phyloP scores from a whole-genome alignment of 2,888 invertebrate genomes.

The Helicoverpa assulta region DNA sequence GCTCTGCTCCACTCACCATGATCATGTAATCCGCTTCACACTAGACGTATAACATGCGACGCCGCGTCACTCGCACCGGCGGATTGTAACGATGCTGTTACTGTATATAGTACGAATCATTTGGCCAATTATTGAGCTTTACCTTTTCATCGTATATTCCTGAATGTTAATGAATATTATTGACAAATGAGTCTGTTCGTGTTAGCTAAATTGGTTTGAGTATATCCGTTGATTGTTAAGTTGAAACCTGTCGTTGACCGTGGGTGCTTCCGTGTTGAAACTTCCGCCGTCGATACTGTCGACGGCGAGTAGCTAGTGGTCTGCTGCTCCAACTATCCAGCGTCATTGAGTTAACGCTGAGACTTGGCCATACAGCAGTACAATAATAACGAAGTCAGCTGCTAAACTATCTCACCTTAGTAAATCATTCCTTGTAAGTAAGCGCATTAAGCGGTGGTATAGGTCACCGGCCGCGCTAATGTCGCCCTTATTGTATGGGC shows the following conservation, averaged over 20 bases:
- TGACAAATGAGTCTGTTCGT: constrained; percentile 10
- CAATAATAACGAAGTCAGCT: no score
- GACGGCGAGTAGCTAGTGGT: background rate
- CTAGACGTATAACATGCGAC: background rate
- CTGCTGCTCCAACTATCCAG: background rate
- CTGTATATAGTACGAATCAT: constrained; percentile 58
- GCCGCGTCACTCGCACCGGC: background rate
- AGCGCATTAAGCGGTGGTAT: no score
- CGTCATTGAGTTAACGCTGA: no score
- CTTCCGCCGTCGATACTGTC: background rate
- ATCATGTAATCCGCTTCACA: constrained; percentile 24
- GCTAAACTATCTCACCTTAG: no score
- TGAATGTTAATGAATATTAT: constrained; percentile 46
- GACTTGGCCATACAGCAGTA: no score
- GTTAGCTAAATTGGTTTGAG: constrained; percentile 24
- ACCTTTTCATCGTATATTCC: constrained; percentile 54
- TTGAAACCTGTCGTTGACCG: background rate
- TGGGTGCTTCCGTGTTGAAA: background rate
- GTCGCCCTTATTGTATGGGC: no score
- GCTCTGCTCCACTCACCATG: constrained; percentile 23
- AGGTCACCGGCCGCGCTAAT: no score
- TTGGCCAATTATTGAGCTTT: constrained; percentile 65
- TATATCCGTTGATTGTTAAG: constrained; percentile 15
- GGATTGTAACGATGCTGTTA: constrained; percentile 36
- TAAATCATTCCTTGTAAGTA: no score